Evolutionary conservation across 2,797 vertebrate species (phyloP).

Genomic region (Dallia pectoralis): DNA sequence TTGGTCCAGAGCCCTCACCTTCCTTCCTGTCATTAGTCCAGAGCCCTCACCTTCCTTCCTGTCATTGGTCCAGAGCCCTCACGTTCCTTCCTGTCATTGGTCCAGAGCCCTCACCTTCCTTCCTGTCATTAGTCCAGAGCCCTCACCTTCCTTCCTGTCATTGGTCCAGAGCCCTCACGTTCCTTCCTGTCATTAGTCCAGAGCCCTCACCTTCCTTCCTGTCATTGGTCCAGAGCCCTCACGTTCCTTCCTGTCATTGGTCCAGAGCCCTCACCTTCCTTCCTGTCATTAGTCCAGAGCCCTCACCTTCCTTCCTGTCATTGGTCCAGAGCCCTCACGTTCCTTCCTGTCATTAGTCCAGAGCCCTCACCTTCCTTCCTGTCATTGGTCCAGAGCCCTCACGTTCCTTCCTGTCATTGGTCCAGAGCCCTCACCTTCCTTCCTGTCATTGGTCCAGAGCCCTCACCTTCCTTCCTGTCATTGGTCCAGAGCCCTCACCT

Average conservation of each 20-base stretch:
- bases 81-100: constrained; percentile 85
- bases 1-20: constrained; percentile 75
- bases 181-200: constrained; percentile 85
- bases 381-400: constrained; percentile 74
- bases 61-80: constrained; percentile 74
- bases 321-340: constrained; percentile 75
- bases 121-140: constrained; percentile 80
- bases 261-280: constrained; percentile 73
- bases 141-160: constrained; percentile 82
- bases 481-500: constrained; percentile 75
- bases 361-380: constrained; percentile 74
- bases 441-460: constrained; percentile 79
- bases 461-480: constrained; percentile 82
- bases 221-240: constrained; percentile 74
- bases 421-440: constrained; percentile 73
- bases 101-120: constrained; percentile 73
- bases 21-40: constrained; percentile 85
- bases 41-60: constrained; percentile 74
- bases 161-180: constrained; percentile 75
- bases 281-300: constrained; percentile 80
- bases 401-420: constrained; percentile 85
- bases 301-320: constrained; percentile 82
- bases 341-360: constrained; percentile 85
- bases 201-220: constrained; percentile 74
- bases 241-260: constrained; percentile 85